Percentiles rank a stretch among this genome's conserved stretches.
These are phyloP conservation scores for Tenrec ecaudatus DNA, from an alignment of 2,113 vertebrate genomes.

Conservation along the genomic window DNA sequence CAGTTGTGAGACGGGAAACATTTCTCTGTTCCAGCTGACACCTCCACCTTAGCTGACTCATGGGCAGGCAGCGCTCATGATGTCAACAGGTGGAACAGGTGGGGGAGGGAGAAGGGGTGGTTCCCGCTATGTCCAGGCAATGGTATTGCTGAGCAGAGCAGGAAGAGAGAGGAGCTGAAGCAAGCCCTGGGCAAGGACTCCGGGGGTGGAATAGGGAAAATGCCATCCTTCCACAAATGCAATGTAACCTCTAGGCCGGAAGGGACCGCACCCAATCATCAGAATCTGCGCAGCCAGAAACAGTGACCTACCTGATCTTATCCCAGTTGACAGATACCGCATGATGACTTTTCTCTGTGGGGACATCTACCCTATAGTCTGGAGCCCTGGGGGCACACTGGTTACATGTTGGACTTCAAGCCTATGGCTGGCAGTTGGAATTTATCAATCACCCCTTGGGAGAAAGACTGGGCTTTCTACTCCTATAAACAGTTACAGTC, in stretches of 20 bases:
- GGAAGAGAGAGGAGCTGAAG: neutral
- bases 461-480: too few relatives aligned
- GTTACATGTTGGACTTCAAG: too few relatives aligned
- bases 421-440: neutral
- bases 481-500: too few relatives aligned
- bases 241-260: neutral
- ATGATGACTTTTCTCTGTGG: neutral
- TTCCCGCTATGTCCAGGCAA: neutral
- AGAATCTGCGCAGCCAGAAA: neutral
- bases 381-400: too few relatives aligned
- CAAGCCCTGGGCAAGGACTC: neutral
- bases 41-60: neutral
- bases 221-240: neutral
- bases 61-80: neutral
- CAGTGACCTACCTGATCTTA: neutral
- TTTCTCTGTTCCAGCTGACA: neutral
- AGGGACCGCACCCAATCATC: neutral
- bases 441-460: too few relatives aligned
- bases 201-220: neutral
- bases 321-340: neutral
- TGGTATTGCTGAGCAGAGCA: neutral
- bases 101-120: neutral
- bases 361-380: too few relatives aligned
- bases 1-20: neutral
- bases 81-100: neutral